These are phyloP conservation scores for Tupiocoris notatus DNA, from an alignment of 2,888 invertebrate genomes.

Conservation along the genomic window DNA sequence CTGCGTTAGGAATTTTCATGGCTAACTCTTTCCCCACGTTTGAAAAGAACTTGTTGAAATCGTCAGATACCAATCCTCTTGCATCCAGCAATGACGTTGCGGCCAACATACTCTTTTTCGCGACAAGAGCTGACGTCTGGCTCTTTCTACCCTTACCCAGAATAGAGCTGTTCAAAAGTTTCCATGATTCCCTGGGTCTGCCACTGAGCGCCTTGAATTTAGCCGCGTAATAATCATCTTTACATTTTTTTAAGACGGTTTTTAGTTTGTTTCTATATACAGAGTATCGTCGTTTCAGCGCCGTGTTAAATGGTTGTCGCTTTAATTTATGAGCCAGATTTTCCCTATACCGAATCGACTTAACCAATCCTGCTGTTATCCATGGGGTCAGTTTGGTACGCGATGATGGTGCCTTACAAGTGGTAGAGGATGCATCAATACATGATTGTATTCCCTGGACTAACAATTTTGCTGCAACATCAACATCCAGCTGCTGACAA, in stretches of 20 bases:
- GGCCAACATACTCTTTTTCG: no score
- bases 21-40: no score
- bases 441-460: not conserved
- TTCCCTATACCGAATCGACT: no score
- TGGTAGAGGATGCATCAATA: not conserved
- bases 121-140: no score
- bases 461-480: not conserved
- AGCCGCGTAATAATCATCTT: not conserved
- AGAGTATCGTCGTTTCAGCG: not conserved
- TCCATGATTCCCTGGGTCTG: no score
- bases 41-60: no score
- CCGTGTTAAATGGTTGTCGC: not conserved
- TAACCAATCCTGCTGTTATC: not conserved
- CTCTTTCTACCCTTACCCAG: no score
- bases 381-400: not conserved
- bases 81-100: no score
- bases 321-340: no score
- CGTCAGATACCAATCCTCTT: no score
- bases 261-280: not conserved
- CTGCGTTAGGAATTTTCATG: no score
- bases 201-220: not conserved
- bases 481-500: not conserved
- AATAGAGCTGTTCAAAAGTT: no score
- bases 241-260: not conserved
- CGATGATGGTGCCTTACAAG: not conserved